Evolutionary conservation across 2,113 vertebrate species (phyloP).

Genomic region (Todiramphus chloris): DNA sequence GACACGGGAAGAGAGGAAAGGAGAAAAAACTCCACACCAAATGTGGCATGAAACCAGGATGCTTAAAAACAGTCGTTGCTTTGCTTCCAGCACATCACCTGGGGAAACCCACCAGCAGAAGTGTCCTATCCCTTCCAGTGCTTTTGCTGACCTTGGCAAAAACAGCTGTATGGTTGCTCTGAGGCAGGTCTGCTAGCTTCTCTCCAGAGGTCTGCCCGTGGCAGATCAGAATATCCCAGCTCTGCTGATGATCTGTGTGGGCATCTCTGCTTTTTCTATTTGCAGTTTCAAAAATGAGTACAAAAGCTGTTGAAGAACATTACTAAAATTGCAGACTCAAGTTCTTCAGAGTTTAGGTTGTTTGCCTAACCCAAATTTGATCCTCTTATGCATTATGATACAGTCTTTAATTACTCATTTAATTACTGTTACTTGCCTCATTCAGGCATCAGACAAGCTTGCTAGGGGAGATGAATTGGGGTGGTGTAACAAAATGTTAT

Average conservation of each 20-base stretch:
- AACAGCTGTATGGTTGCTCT: rapidly evolving
- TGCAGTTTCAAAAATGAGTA: background rate
- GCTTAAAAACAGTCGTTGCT: background rate
- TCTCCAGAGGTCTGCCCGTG: background rate
- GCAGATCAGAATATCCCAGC: background rate
- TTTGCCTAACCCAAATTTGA: constrained; percentile 37
- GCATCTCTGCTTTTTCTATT: background rate
- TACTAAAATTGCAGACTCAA: background rate
- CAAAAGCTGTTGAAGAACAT: background rate
- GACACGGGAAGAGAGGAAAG: background rate
- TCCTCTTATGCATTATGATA: constrained; percentile 22
- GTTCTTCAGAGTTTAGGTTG: background rate
- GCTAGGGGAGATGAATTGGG: constrained; percentile 12
- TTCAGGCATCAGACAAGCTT: constrained; percentile 6
- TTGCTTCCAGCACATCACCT: background rate
- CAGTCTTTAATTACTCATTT: constrained; percentile 53
- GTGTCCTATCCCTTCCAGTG: background rate
- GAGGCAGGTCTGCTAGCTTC: background rate
- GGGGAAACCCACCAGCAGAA: background rate
- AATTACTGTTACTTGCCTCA: constrained; percentile 53
- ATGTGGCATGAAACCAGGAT: background rate
- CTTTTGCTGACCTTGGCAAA: background rate
- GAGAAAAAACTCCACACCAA: background rate
- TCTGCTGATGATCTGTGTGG: background rate
- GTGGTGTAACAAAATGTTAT: constrained; percentile 40